A percentile compares a stretch with the other conserved stretches of the same genome.
Evolutionary conservation across 2,888 invertebrate species (phyloP).

Genomic region (Synanthedon myopaeformis): DNA sequence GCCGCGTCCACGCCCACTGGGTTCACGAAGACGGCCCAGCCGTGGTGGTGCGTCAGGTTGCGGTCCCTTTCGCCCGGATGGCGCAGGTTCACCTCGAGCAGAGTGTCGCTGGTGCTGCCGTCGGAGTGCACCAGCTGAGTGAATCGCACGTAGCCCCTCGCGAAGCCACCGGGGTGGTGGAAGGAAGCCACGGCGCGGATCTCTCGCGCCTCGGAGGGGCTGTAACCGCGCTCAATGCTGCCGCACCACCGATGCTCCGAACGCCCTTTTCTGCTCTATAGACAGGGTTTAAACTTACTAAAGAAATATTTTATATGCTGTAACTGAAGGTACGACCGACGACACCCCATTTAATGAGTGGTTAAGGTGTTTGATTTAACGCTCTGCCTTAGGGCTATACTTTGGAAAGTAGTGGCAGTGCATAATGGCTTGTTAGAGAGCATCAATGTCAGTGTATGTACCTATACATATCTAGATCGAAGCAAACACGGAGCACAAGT

Average conservation of each 20-base stretch:
- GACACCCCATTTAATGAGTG: too few relatives aligned
- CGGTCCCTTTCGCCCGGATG: conserved; percentile 88
- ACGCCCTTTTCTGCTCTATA: conserved; percentile 66
- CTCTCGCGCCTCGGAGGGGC: conserved; percentile 88
- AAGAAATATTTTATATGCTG: too few relatives aligned
- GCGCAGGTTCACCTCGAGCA: conserved; percentile 89
- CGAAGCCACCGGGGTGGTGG: conserved; percentile 88
- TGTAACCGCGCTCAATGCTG: conserved; percentile 86
- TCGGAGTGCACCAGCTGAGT: conserved; percentile 89
- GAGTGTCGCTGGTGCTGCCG: conserved; percentile 88
- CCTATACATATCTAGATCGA: background rate
- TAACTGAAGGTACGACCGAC: too few relatives aligned
- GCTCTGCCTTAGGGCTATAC: too few relatives aligned
- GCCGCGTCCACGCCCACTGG: conserved; percentile 92
- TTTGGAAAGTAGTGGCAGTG: too few relatives aligned
- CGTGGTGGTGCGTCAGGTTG: conserved; percentile 85
- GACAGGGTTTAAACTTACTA: background rate
- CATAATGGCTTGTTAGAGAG: too few relatives aligned
- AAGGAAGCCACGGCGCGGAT: conserved; percentile 90
- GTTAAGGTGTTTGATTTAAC: too few relatives aligned
- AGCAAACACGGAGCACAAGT: background rate
- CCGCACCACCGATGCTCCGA: conserved; percentile 82
- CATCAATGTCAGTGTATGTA: too few relatives aligned
- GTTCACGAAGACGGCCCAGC: conserved; percentile 93
- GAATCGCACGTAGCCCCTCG: conserved; percentile 88